Evolutionary conservation across 2,113 vertebrate species (phyloP).

Genomic region (Mionectes macconnelli): DNA sequence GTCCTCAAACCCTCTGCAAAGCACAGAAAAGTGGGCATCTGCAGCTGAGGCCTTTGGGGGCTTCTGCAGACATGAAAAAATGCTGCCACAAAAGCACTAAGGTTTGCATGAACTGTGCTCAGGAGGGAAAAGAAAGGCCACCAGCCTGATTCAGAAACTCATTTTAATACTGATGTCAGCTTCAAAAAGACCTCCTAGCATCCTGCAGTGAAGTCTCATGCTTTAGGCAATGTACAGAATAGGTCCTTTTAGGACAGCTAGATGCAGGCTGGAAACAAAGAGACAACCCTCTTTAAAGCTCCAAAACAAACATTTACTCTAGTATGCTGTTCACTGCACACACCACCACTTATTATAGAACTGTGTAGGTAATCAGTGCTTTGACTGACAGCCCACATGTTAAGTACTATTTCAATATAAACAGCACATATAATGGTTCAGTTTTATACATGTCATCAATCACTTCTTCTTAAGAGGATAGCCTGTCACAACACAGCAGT

Average conservation of each 20-base stretch:
- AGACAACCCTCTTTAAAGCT: not conserved
- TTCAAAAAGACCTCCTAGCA: not conserved
- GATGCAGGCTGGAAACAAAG: not conserved
- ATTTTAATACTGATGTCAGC: not conserved
- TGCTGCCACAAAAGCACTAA: not conserved
- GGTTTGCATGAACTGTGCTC: not conserved
- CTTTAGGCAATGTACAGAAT: not conserved
- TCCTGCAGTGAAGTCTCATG: not conserved
- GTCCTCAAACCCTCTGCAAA: not conserved
- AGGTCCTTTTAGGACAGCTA: not conserved
- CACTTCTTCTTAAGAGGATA: slow-evolving; percentile 5
- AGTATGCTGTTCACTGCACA: not conserved
- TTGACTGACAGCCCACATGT: slow-evolving; percentile 47
- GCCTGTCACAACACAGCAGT: slow-evolving; percentile 61
- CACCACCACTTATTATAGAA: not conserved
- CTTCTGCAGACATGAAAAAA: not conserved
- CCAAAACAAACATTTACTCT: not conserved
- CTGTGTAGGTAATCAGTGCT: slow-evolving; percentile 16
- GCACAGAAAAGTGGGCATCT: not conserved
- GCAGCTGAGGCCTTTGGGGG: not conserved
- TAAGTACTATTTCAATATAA: slow-evolving; percentile 32
- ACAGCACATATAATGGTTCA: slow-evolving; percentile 7
- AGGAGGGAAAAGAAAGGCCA: not conserved
- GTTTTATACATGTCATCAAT: slow-evolving; percentile 36
- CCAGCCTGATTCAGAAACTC: not conserved